Evolutionary conservation across 1,140 invertebrate species (phyloP), one percentile per base, ranked within the genome.

Genomic region (Atta colombica): DNA sequence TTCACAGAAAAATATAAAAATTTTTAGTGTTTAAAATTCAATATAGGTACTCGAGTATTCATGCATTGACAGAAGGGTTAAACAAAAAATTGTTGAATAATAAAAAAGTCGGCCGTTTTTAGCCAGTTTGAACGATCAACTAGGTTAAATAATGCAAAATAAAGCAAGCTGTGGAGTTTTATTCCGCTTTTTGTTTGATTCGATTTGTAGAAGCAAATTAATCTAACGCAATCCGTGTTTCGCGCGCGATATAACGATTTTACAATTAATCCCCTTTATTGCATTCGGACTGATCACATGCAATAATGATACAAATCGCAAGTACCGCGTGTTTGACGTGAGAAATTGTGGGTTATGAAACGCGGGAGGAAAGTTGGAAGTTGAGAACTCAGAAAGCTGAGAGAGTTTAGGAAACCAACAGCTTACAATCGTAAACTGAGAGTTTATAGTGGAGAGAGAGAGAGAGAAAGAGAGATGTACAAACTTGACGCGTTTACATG

Each of bases 361-460:
- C 45, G 12, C 69, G 69, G 21, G 55, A 84, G 35, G 69, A 75
- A 72, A 61, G 80, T 82, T 74, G 80, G 35, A 2, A 82, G 69
- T 61, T 61, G 80, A 31, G 55, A 84, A 75, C 39, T 84, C 39
- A 16, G 3, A 10, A 1, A 31, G 68, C 80, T 8, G 68, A 60
- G 68, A 60, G 80, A 82, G 69, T 74, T 84, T 63, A 75, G 55
- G 8, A n/a, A 82, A 74, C 78, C 78, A 53, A 72, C 78, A 21
- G 80, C 58, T 74, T 63, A 84, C 55, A 61, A 69, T 49, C 18
- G 39, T 49, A 28, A 61, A 61, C 60, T 14, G 69, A 16, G 80
- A 84, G 80, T 63, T 84, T 75, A 21, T 25, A 75, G 69, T 71
- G 39, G 39, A 61, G 51, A 21, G 28, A 1, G 16, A 39, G 31